Percentiles rank a stretch among this genome's conserved stretches.
These are phyloP conservation scores for Planiliza haematocheilus DNA, from an alignment of 2,113 vertebrate genomes.

Conservation along the genomic window DNA sequence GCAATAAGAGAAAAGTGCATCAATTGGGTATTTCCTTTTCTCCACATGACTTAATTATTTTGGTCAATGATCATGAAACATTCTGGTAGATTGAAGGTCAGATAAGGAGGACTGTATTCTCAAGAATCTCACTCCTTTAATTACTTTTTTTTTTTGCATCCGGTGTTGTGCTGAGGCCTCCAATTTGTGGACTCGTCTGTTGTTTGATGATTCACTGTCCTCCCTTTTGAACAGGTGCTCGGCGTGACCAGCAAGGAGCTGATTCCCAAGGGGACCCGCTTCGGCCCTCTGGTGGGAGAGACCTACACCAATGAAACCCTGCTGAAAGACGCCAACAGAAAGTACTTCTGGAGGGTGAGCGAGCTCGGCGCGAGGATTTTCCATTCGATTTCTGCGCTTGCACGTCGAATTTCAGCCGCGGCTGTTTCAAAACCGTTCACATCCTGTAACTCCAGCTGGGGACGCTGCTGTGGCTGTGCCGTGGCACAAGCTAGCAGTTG, in stretches of 20 bases:
- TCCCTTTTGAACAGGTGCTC: slow-evolving; percentile 83
- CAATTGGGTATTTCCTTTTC: slow-evolving; percentile 14
- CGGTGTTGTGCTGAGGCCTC: too few relatives aligned
- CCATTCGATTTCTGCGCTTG: slow-evolving; percentile 18
- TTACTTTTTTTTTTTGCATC: slow-evolving; percentile 27
- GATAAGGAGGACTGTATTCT: slow-evolving; percentile 22
- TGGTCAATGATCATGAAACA: slow-evolving; percentile 26
- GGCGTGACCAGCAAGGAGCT: slow-evolving; percentile 93
- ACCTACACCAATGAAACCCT: slow-evolving; percentile 89
- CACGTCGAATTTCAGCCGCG: slow-evolving; percentile 11
- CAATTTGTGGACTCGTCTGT: slow-evolving; percentile 24
- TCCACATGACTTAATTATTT: slow-evolving; percentile 14
- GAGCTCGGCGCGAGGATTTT: background rate
- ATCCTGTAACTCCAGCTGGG: slow-evolving; percentile 62
- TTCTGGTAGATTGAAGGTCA: background rate
- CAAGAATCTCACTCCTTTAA: slow-evolving; percentile 42
- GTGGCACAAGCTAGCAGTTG: slow-evolving; percentile 48
- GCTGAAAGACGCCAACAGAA: slow-evolving; percentile 90
- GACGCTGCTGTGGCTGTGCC: slow-evolving; percentile 18
- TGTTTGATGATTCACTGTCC: slow-evolving; percentile 35
- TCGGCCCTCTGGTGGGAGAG: slow-evolving; percentile 93
- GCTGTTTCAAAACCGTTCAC: slow-evolving; percentile 50
- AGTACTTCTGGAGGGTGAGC: slow-evolving; percentile 98
- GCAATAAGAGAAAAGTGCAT: background rate
- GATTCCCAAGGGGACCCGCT: slow-evolving; percentile 94